A percentile compares a stretch with the other conserved stretches of the same genome.
These are phyloP conservation scores for Leptestheria dahalacensis DNA, from an alignment of 1,140 invertebrate species.

Conservation along the genomic window DNA sequence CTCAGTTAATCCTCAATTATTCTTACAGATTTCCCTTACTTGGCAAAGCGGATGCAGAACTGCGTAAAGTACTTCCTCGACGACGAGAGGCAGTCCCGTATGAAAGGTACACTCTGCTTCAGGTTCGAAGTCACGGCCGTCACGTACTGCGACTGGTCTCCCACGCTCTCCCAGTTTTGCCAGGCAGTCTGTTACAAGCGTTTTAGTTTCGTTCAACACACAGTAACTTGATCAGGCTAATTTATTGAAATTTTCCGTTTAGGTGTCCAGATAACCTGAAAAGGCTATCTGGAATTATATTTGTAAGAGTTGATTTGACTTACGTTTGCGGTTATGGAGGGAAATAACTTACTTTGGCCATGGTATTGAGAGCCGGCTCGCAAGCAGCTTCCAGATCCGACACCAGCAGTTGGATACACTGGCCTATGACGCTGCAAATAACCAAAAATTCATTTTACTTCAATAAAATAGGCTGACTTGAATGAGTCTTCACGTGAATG, in stretches of 20 bases:
- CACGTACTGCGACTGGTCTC: slow-evolving; percentile 92
- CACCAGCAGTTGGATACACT: slow-evolving; percentile 83
- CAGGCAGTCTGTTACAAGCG: slow-evolving; percentile 1
- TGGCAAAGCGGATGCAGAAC: slow-evolving; percentile 89
- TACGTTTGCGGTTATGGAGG: too few species aligned
- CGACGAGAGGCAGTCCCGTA: slow-evolving; percentile 81
- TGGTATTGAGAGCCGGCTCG: slow-evolving; percentile 79
- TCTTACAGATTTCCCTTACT: too few species aligned
- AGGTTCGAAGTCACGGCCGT: slow-evolving; percentile 76
- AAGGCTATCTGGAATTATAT: not conserved
- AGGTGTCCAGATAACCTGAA: not conserved
- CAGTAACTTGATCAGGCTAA: too few species aligned
- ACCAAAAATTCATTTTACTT: too few species aligned
- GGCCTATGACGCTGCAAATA: slow-evolving; percentile 60
- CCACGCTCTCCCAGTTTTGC: slow-evolving; percentile 53
- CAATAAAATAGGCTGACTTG: too few species aligned
- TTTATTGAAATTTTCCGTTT: too few species aligned
- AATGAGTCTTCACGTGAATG: too few species aligned
- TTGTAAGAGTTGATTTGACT: too few species aligned
- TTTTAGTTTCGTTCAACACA: not conserved
- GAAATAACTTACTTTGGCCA: slow-evolving; percentile 56
- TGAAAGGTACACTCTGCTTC: slow-evolving; percentile 69
- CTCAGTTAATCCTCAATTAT: too few species aligned
- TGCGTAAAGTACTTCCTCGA: slow-evolving; percentile 97
- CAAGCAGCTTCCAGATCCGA: slow-evolving; percentile 89